Percentiles rank a stretch among this genome's conserved stretches.
phyloP scores from a whole-genome alignment of 2,797 vertebrate species.

The Glyptemys insculpta region DNA sequence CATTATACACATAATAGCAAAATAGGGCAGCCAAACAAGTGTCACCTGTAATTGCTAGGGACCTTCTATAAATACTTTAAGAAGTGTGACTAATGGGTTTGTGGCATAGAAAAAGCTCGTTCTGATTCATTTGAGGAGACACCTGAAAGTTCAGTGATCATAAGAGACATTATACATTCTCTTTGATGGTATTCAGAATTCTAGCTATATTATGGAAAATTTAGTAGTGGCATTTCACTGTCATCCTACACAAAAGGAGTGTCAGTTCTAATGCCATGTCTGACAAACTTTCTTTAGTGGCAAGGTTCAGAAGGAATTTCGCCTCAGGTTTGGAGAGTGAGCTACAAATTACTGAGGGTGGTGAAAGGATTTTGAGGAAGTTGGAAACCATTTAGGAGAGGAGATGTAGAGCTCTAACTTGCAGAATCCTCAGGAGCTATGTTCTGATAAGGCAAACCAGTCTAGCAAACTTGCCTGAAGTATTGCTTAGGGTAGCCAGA shows the following conservation, averaged over 20 bases:
- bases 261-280: neutral
- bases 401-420: neutral
- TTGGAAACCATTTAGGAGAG: neutral
- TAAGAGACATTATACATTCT: rapidly evolving
- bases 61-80: neutral
- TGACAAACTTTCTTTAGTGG: neutral
- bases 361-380: neutral
- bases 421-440: neutral
- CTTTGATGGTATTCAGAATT: neutral
- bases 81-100: neutral
- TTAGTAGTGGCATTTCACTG: neutral
- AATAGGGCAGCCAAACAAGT: neutral
- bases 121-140: neutral
- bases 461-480: neutral
- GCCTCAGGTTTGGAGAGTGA: neutral
- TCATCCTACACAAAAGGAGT: neutral
- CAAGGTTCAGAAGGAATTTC: neutral
- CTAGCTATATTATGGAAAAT: neutral
- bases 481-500: neutral
- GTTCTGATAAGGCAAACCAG: neutral
- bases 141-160: neutral
- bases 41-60: neutral
- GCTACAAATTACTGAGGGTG: rapidly evolving
- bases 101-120: neutral
- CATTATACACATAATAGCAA: neutral